Evolutionary conservation across 2,888 invertebrate genomes (phyloP), one percentile per base, ranked within the genome.

Genomic region (Drosophila fungiperda): DNA sequence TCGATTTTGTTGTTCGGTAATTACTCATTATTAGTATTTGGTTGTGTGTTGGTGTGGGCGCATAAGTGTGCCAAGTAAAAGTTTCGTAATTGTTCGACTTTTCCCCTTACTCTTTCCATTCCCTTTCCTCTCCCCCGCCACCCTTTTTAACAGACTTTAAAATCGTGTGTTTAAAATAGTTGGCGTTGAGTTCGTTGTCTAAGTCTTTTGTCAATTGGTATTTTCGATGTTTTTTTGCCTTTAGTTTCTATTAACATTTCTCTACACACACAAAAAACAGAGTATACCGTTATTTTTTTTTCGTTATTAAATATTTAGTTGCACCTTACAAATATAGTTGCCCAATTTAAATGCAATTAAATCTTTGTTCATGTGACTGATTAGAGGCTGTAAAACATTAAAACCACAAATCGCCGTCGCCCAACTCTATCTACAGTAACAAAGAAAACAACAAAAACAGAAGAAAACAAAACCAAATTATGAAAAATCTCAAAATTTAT

Each of bases 401-500:
- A 55, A 64, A 32, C 73, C 74, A 71, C 64, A 79, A 77, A 84
- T 54, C 67, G 52, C 74, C 86, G 59, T 65, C 78, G 53, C 65
- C 81, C 66, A 77, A 54, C 45, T 45, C 45, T 15, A 45, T 8
- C 8, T 8, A 26, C 29, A 5, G 54, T 35, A 23, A 35, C 35
- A 54, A 54, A 36, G 17, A 17, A 35, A 54, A 36, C 54, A 54
- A 36, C 36, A 36, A 61, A 38, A 45, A 70, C 59, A 63, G 68
- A 64, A 70, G 40, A 60, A 70, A 58, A 65, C 73, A 69, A 71
- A 75, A 67, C 70, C 64, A 90, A 89, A 87, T 85, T 90, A 90
- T 89, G 77, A 80, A 85, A 90, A 90, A 77, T 83, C 81, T 77
- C 73, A 76, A 87, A 90, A 86, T 87, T 90, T 91, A 84, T 83